These are phyloP conservation scores for Meliscaeva auricollis DNA, from an alignment of 2,888 invertebrate genomes.

Conservation along the genomic window DNA sequence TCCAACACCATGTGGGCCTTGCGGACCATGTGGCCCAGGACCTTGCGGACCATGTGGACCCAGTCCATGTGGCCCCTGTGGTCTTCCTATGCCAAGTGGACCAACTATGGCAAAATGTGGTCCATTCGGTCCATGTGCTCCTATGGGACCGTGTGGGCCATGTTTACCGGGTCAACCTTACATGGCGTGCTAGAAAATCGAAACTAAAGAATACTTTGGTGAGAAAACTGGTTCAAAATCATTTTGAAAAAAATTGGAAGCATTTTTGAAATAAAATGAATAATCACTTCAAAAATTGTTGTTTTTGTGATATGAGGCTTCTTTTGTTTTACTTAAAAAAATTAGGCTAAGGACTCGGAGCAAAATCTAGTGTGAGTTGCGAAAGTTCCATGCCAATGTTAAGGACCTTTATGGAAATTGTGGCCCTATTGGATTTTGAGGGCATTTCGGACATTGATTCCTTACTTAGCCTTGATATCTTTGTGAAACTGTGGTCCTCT, in stretches of 20 bases:
- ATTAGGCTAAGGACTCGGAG: too few species aligned
- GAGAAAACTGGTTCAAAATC: not conserved
- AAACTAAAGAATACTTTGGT: not conserved
- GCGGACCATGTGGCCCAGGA: slow-evolving; percentile 42
- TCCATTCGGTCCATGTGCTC: slow-evolving; percentile 41
- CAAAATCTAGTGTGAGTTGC: too few species aligned
- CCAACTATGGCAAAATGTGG: slow-evolving; percentile 1
- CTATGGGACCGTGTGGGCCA: slow-evolving; percentile 53
- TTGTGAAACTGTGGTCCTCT: too few species aligned
- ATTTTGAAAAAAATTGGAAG: not conserved
- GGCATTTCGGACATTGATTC: too few species aligned
- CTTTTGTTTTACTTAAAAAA: not conserved
- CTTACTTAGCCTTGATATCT: too few species aligned
- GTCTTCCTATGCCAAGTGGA: slow-evolving; percentile 11
- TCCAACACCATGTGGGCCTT: slow-evolving; percentile 71
- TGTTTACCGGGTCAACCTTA: slow-evolving; percentile 51
- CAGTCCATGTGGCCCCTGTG: slow-evolving; percentile 23
- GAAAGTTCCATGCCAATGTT: too few species aligned
- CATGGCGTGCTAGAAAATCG: not conserved
- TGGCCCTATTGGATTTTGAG: too few species aligned
- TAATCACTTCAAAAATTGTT: not conserved
- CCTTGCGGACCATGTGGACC: not conserved
- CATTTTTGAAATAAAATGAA: not conserved
- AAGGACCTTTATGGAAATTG: too few species aligned
- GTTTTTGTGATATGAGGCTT: not conserved